These are phyloP conservation scores for Blastobasis lacticolella DNA, from an alignment of 2,888 invertebrate species.

Conservation along the genomic window DNA sequence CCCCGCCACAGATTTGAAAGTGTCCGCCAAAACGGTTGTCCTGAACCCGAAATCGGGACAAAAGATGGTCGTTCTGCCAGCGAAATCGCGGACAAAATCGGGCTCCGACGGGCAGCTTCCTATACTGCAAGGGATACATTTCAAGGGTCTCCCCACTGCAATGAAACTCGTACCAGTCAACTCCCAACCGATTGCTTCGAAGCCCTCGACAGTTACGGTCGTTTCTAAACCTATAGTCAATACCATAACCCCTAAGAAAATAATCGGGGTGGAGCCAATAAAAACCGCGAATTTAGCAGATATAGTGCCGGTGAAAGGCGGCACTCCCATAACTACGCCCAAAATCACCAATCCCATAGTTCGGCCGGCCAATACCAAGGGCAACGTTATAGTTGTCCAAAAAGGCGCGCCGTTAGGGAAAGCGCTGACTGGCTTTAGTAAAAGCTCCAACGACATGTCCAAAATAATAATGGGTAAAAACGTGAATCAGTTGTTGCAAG, in stretches of 20 bases:
- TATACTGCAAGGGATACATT: slow-evolving; percentile 38
- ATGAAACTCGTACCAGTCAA: slow-evolving; percentile 67
- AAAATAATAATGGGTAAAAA: slow-evolving; percentile 71
- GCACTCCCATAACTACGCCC: slow-evolving; percentile 48
- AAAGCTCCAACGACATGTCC: slow-evolving; percentile 64
- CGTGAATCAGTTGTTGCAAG: slow-evolving; percentile 60
- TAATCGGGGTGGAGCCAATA: slow-evolving; percentile 28
- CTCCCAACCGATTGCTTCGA: slow-evolving; percentile 43
- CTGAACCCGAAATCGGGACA: slow-evolving; percentile 66
- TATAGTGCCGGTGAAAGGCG: slow-evolving; percentile 60
- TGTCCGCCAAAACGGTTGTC: slow-evolving; percentile 64
- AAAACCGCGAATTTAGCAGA: slow-evolving; percentile 66
- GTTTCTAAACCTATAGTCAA: slow-evolving; percentile 45
- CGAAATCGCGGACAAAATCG: slow-evolving; percentile 52
- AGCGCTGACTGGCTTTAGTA: slow-evolving; percentile 57
- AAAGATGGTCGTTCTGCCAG: slow-evolving; percentile 68
- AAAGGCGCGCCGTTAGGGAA: slow-evolving; percentile 71
- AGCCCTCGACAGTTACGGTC: slow-evolving; percentile 38
- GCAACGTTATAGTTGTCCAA: slow-evolving; percentile 75
- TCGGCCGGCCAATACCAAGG: slow-evolving; percentile 62
- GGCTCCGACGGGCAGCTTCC: slow-evolving; percentile 55
- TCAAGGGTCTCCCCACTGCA: slow-evolving; percentile 58
- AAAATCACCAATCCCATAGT: slow-evolving; percentile 61
- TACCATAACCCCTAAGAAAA: slow-evolving; percentile 8
- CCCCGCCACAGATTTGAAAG: slow-evolving; percentile 64